A percentile compares a stretch with the other conserved stretches of the same genome.
Conservation (phyloP, 2,888 invertebrate genomes). For the Eupithecia centaureata region DNA sequence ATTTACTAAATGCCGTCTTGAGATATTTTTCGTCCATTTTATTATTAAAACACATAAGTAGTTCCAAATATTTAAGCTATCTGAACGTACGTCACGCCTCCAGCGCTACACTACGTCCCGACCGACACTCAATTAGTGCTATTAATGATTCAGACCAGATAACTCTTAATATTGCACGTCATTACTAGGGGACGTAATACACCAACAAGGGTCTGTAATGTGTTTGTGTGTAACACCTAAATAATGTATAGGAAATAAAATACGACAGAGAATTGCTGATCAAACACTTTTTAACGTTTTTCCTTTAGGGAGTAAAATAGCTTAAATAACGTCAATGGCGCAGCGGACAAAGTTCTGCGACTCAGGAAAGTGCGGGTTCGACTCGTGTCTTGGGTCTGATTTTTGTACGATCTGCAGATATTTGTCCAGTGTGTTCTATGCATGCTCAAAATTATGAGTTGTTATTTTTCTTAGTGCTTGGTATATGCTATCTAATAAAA, state of each 20-base stretch:
- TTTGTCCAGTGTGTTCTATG: too few relatives aligned
- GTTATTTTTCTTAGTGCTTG: too few relatives aligned
- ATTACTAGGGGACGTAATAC: conserved; percentile 19
- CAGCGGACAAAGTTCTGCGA: too few relatives aligned
- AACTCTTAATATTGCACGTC: conserved; percentile 19
- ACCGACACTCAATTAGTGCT: conserved; percentile 33
- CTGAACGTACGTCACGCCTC: background rate
- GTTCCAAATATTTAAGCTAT: too few relatives aligned
- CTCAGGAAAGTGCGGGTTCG: too few relatives aligned
- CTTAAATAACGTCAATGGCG: too few relatives aligned
- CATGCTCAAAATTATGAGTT: too few relatives aligned
- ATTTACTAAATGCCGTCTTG: background rate
- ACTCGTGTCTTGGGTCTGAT: too few relatives aligned
- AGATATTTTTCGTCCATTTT: background rate
- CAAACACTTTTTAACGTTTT: background rate
- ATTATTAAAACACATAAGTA: too few relatives aligned
- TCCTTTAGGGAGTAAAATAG: too few relatives aligned
- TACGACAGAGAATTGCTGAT: background rate
- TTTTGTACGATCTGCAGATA: too few relatives aligned
- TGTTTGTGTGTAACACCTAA: background rate
- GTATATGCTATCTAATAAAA: too few relatives aligned
- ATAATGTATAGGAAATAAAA: background rate
- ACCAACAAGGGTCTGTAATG: background rate
- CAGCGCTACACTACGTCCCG: conserved; percentile 15
- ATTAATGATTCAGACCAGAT: conserved; percentile 31